phyloP scores from a whole-genome alignment of 2,888 invertebrate genomes.

The Synergus gifuensis region DNA sequence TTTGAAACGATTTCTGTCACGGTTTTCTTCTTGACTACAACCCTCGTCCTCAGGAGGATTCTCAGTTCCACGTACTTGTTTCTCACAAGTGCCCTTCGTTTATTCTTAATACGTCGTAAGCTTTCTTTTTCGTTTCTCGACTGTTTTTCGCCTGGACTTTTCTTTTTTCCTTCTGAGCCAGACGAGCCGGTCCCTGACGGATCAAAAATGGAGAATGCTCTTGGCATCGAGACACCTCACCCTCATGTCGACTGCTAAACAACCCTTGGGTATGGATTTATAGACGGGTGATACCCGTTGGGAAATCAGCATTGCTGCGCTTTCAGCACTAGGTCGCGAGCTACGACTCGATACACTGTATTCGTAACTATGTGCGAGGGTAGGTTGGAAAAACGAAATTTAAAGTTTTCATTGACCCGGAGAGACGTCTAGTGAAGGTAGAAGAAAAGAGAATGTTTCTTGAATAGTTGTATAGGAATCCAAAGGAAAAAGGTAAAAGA shows the following conservation, averaged over 20 bases:
- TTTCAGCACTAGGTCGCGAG: slow-evolving; percentile 53
- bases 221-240: not conserved
- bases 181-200: slow-evolving; percentile 5
- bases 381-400: slow-evolving; percentile 46
- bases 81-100: slow-evolving; percentile 26
- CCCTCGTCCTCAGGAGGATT: not conserved
- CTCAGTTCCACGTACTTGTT: not conserved
- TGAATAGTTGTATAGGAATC: not conserved
- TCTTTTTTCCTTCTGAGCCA: not conserved
- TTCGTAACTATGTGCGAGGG: slow-evolving; percentile 20
- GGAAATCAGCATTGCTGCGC: slow-evolving; percentile 68
- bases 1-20: not conserved
- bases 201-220: slow-evolving; percentile 47
- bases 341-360: slow-evolving; percentile 12
- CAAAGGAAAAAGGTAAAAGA: not conserved
- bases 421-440: slow-evolving; percentile 15
- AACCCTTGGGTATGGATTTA: slow-evolving; percentile 66
- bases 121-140: not conserved
- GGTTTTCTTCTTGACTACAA: not conserved
- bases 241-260: slow-evolving; percentile 53
- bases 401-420: slow-evolving; percentile 61
- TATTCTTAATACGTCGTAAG: slow-evolving; percentile 31
- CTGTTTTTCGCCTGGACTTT: not conserved
- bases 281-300: slow-evolving; percentile 65
- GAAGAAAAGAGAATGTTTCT: not conserved